Evolutionary conservation across 2,888 invertebrate genomes (phyloP).

Genomic region (Poecilus cupreus): DNA sequence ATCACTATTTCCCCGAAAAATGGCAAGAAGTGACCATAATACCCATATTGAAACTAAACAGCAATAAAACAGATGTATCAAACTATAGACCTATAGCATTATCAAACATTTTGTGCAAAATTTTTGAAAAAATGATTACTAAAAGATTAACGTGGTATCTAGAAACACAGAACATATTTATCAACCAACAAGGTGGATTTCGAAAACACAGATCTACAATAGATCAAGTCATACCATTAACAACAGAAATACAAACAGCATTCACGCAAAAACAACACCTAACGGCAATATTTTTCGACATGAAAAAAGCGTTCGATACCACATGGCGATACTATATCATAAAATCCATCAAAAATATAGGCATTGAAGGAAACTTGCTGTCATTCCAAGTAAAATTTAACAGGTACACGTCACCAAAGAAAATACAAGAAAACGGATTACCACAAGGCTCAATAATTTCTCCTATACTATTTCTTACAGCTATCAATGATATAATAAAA

Average conservation of each 20-base stretch:
- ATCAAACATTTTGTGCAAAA: no score
- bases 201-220: neutral
- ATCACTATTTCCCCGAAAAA: neutral
- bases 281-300: neutral
- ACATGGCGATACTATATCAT: conserved; percentile 20
- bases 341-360: neutral
- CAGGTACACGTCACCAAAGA: conserved; percentile 1
- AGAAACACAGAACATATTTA: neutral
- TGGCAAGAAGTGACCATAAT: no score
- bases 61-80: no score
- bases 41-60: no score
- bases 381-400: conserved; percentile 48
- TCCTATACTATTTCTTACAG: conserved; percentile 57
- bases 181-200: neutral
- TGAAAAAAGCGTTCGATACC: no score
- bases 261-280: neutral
- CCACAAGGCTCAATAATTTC: conserved; percentile 59
- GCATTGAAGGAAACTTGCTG: neutral
- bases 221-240: neutral
- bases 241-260: neutral
- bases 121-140: neutral
- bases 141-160: neutral
- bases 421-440: conserved; percentile 46
- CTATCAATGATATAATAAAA: conserved; percentile 49
- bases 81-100: no score